A percentile compares a stretch with the other conserved stretches of the same genome.
Evolutionary conservation across 1,140 invertebrate species (phyloP).

Genomic region (Choristoneura fumiferana): DNA sequence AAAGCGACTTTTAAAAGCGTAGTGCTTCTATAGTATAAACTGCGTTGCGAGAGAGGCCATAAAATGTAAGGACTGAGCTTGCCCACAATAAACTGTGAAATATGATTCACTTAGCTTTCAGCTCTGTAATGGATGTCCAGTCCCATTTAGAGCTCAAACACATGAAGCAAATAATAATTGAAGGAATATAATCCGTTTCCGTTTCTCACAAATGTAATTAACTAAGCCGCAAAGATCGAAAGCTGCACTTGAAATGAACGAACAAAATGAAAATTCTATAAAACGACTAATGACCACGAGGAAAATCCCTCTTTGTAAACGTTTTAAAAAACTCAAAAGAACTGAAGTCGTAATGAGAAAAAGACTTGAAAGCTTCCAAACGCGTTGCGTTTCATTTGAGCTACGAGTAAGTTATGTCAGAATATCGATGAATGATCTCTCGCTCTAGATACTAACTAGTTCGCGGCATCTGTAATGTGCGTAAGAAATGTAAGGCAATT

Average conservation of each 20-base stretch:
- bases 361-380: constrained; percentile 2
- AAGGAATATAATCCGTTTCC: neutral
- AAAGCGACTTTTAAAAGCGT: no score
- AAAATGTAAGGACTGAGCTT: neutral
- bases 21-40: no score
- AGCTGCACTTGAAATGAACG: neutral
- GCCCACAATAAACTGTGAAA: constrained; percentile 8
- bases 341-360: constrained; percentile 13
- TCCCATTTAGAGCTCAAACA: neutral
- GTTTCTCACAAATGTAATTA: neutral
- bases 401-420: no score
- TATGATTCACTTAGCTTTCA: constrained; percentile 2
- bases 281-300: constrained; percentile 1
- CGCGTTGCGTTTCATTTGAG: neutral
- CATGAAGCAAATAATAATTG: neutral
- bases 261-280: constrained; percentile 1
- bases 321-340: constrained; percentile 11
- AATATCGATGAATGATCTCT: no score
- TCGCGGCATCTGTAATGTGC: no score
- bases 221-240: neutral
- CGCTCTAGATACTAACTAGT: no score
- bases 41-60: no score
- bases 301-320: neutral
- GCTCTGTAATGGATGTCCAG: neutral
- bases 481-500: no score